A percentile compares a stretch with the other conserved stretches of the same genome.
Conservation (phyloP, 2,113 vertebrate species). For the Ardeotis arabs region DNA sequence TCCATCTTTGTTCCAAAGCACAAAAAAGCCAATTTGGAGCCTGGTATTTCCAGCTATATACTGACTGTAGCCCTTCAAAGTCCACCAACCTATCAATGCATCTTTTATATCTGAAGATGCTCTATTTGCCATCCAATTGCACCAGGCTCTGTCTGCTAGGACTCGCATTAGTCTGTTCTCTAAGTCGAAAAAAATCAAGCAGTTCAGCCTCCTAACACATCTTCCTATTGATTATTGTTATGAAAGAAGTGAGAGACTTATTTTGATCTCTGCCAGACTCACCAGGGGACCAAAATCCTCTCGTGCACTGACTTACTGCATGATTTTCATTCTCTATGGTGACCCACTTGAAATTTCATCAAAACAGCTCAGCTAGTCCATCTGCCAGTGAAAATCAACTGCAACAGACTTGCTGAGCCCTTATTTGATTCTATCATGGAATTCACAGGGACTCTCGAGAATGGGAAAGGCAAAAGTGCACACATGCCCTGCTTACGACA, state of each 20-base stretch:
- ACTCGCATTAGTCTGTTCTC: neutral
- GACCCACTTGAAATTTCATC: neutral
- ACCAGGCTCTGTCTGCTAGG: neutral
- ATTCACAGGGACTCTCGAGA: neutral
- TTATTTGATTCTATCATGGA: neutral
- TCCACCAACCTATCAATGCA: neutral
- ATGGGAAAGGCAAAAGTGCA: neutral
- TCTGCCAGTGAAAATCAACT: neutral
- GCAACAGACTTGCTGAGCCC: neutral
- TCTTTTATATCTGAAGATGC: neutral
- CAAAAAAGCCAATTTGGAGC: neutral
- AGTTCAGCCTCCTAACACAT: neutral
- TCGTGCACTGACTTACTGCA: neutral
- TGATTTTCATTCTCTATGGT: neutral
- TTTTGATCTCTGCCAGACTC: neutral
- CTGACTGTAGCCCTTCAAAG: neutral
- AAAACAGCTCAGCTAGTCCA: neutral
- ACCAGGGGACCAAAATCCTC: neutral
- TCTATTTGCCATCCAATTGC: neutral
- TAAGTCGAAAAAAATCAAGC: neutral
- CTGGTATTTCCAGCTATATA: neutral
- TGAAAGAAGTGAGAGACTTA: neutral
- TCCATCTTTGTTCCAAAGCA: neutral
- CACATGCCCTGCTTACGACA: accelerated
- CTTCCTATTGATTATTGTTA: neutral